A percentile compares a stretch with the other conserved stretches of the same genome.
phyloP scores from a whole-genome alignment of 2,113 vertebrate species.

The Pelecanoides urinatrix region DNA sequence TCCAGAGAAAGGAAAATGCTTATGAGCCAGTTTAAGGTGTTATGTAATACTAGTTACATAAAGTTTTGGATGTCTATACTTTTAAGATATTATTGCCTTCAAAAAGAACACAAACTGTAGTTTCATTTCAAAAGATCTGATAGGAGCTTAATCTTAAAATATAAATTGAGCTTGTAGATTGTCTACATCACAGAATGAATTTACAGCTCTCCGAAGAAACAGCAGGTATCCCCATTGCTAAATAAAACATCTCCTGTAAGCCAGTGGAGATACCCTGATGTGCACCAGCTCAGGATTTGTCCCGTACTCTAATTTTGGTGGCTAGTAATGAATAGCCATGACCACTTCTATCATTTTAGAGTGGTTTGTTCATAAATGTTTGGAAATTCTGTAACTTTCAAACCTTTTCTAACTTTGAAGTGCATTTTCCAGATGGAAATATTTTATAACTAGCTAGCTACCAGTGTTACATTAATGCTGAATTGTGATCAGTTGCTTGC shows the following conservation, averaged over 20 bases:
- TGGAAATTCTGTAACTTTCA: not conserved
- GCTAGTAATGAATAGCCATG: not conserved
- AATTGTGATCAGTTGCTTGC: not conserved
- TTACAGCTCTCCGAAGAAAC: not conserved
- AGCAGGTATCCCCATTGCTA: not conserved
- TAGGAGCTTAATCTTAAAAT: not conserved
- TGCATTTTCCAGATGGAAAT: not conserved
- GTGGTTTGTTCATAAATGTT: not conserved
- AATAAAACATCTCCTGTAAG: not conserved
- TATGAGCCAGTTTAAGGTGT: not conserved
- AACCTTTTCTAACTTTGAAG: not conserved
- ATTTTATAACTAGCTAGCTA: not conserved
- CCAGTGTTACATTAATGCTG: not conserved
- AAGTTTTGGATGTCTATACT: conserved; percentile 15
- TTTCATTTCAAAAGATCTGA: not conserved
- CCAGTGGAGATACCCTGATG: not conserved
- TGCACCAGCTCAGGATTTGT: not conserved
- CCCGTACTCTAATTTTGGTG: not conserved
- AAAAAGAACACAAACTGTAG: not conserved
- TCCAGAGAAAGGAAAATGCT: conserved; percentile 14
- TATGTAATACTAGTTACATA: conserved; percentile 38
- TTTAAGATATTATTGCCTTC: not conserved
- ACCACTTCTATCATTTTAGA: not conserved
- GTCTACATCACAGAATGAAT: not conserved
- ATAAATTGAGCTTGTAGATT: not conserved